Percentiles rank a stretch among this genome's conserved stretches.
These are phyloP conservation scores for Panthera leo DNA, from an alignment of 2,113 vertebrate genomes.

Conservation along the genomic window DNA sequence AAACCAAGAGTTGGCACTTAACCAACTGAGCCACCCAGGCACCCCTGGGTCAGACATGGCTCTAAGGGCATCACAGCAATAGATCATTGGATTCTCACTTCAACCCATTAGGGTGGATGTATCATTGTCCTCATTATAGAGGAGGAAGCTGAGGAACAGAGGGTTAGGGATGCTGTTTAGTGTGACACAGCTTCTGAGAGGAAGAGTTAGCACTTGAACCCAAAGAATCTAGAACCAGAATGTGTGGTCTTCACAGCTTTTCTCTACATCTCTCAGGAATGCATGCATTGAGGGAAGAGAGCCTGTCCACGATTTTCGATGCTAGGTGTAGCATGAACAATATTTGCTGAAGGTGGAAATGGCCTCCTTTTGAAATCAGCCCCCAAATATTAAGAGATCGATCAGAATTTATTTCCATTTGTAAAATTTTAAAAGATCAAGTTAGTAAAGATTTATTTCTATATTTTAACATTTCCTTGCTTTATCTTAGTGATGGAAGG, in stretches of 20 bases:
- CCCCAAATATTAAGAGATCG: not conserved
- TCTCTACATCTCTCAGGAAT: not conserved
- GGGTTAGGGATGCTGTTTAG: not conserved
- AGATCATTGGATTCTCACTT: not conserved
- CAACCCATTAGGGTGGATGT: too few relatives aligned
- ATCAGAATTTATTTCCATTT: not conserved
- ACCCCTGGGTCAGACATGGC: not conserved
- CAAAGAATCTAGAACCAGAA: not conserved
- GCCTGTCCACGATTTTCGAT: accelerated
- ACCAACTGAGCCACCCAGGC: too few relatives aligned
- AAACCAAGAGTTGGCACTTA: too few relatives aligned
- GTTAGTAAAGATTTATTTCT: not conserved
- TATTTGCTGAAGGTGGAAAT: not conserved
- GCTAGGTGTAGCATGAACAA: not conserved
- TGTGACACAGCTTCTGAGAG: not conserved
- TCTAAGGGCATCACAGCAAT: not conserved
- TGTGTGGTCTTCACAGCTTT: not conserved
- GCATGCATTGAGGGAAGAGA: not conserved
- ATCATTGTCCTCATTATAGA: not conserved
- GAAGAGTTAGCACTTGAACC: not conserved
- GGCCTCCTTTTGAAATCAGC: not conserved
- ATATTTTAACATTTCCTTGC: not conserved
- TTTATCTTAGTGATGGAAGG: not conserved
- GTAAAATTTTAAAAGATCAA: not conserved
- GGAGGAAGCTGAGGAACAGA: not conserved